Percentiles rank a stretch among this genome's conserved stretches.
Conservation (phyloP, 2,113 vertebrate species). For the Triplophysa rosa region DNA sequence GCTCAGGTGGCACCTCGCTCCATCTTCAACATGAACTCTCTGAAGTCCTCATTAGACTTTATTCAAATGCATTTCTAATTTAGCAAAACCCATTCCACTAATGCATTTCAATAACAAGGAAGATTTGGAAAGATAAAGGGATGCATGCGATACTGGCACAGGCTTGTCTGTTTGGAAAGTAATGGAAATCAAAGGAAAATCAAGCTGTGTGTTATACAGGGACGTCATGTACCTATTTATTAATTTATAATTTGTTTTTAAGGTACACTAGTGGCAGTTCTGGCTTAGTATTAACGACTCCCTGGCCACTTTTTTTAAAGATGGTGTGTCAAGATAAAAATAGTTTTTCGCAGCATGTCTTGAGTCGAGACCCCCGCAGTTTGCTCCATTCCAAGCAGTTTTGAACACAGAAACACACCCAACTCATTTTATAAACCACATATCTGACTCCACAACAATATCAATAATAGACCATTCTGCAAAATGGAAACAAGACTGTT, state of each 20-base stretch:
- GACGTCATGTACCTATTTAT: not conserved
- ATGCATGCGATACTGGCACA: not conserved
- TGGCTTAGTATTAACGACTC: too few species aligned
- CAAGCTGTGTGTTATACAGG: not conserved
- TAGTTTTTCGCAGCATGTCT: too few species aligned
- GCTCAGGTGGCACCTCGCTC: not conserved
- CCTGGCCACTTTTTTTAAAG: too few species aligned
- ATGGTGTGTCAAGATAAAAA: too few species aligned
- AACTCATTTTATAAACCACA: too few species aligned
- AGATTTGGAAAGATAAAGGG: not conserved
- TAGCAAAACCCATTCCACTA: slow-evolving; percentile 29
- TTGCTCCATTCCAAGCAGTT: too few species aligned
- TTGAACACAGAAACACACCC: too few species aligned
- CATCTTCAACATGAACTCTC: slow-evolving; percentile 33
- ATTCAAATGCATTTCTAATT: slow-evolving; percentile 47
- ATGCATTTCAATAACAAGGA: slow-evolving; percentile 40
- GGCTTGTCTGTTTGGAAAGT: not conserved
- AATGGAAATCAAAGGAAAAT: not conserved
- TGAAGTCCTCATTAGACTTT: slow-evolving; percentile 44
- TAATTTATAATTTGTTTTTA: not conserved
- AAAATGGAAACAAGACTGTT: too few species aligned
- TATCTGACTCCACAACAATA: too few species aligned
- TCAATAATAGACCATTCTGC: too few species aligned
- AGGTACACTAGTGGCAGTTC: too few species aligned
- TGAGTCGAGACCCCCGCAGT: too few species aligned